Conservation (phyloP, 1,140 invertebrate genomes). For the Cydia pomonella region DNA sequence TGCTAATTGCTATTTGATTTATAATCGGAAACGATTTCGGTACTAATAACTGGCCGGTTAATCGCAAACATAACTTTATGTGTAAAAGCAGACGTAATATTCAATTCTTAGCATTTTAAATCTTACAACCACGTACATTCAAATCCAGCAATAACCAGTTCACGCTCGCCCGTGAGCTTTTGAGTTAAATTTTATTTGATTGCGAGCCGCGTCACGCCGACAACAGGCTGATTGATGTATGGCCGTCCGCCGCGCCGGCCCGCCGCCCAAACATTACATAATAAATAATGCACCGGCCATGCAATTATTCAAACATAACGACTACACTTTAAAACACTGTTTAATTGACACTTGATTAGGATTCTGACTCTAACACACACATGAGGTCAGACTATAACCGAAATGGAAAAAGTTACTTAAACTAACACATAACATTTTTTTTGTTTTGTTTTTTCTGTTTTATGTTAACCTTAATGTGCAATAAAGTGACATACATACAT, state of each 20-base stretch:
- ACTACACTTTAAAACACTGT: not conserved
- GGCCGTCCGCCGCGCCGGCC: constrained; percentile 42
- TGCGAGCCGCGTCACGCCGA: constrained; percentile 61
- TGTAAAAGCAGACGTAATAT: no score
- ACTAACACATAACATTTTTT: no score
- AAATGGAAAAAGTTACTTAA: no score
- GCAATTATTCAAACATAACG: constrained; percentile 24
- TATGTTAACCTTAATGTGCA: no score
- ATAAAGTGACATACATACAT: no score
- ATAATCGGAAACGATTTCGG: no score
- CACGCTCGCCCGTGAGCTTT: constrained; percentile 58
- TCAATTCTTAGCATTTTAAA: not conserved
- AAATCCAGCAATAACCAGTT: constrained; percentile 58
- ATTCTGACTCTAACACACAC: not conserved
- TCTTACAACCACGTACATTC: not conserved
- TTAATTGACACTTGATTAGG: constrained; percentile 18
- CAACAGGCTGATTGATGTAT: constrained; percentile 70
- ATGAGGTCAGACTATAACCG: not conserved
- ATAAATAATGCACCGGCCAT: constrained; percentile 36
- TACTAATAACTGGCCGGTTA: no score
- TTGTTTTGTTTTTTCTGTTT: no score
- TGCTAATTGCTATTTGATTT: no score
- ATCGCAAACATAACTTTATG: no score
- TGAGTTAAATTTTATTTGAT: constrained; percentile 77
- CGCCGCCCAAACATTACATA: constrained; percentile 50